These are phyloP conservation scores for Andinoacara biseriatus DNA, from an alignment of 2,113 vertebrate genomes.

Conservation along the genomic window DNA sequence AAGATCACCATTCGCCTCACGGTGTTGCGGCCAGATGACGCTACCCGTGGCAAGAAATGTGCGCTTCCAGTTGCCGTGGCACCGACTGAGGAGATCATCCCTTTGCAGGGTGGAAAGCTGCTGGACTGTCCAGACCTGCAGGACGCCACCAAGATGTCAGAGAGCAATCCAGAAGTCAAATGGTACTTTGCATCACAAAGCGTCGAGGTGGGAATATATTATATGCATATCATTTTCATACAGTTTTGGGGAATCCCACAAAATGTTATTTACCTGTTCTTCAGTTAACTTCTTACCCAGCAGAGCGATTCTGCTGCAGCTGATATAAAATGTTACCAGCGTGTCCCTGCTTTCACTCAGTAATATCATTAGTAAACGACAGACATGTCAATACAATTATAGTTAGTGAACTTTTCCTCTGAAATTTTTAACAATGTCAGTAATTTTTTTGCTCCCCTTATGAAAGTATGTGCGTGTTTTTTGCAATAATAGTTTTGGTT, in stretches of 20 bases:
- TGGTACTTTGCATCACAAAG: conserved; percentile 82
- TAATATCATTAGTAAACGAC: neutral
- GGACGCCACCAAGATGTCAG: conserved; percentile 80
- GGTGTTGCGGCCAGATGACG: conserved; percentile 73
- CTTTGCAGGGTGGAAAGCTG: conserved; percentile 65
- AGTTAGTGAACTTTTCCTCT: neutral
- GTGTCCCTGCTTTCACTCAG: neutral
- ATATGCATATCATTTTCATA: too few species aligned
- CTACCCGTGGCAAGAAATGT: conserved; percentile 61
- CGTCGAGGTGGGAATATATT: neutral
- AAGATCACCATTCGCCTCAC: conserved; percentile 86
- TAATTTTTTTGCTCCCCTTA: neutral
- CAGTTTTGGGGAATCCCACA: neutral
- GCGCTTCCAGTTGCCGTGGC: conserved; percentile 18
- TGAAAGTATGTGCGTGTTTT: neutral
- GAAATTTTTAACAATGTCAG: neutral
- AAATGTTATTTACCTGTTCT: neutral
- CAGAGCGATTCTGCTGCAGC: too few species aligned
- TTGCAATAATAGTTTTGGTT: neutral
- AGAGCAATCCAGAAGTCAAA: conserved; percentile 70
- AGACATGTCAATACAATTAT: neutral
- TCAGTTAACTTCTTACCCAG: neutral
- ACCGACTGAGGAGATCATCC: conserved; percentile 50
- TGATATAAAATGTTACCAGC: too few species aligned
- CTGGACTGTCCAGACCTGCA: conserved; percentile 86